A percentile compares a stretch with the other conserved stretches of the same genome.
These are phyloP conservation scores for Thryonomys swinderianus DNA, from an alignment of 2,113 vertebrate species.

Conservation along the genomic window DNA sequence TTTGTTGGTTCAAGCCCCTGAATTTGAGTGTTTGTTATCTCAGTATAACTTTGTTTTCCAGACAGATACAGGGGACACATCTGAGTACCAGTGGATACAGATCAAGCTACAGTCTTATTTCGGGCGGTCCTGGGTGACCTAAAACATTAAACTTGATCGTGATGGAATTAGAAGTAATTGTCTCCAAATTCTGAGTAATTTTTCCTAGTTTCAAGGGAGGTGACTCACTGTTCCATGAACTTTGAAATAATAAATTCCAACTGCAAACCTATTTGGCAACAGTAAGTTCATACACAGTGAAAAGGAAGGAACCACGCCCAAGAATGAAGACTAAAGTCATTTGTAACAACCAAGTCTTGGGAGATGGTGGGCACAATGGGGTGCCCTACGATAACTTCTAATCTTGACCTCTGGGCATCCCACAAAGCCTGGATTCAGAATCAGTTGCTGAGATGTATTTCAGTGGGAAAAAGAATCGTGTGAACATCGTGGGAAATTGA, in stretches of 20 bases:
- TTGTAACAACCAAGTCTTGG: background rate
- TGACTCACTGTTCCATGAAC: background rate
- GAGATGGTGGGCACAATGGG: background rate
- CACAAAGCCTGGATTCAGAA: background rate
- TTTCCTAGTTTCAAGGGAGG: background rate
- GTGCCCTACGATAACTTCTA: background rate
- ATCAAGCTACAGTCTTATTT: background rate
- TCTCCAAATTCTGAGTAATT: background rate
- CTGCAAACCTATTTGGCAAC: background rate
- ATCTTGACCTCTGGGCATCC: slow-evolving; percentile 15
- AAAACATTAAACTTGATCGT: background rate
- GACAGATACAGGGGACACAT: background rate
- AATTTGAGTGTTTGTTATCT: slow-evolving; percentile 7
- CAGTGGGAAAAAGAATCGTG: background rate
- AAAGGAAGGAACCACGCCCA: background rate
- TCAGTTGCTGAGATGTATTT: background rate
- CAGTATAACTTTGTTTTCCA: background rate
- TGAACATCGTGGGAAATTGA: background rate
- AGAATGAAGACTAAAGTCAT: background rate
- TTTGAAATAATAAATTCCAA: slow-evolving; percentile 17
- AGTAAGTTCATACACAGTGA: background rate
- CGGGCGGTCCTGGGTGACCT: background rate
- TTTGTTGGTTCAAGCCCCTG: background rate
- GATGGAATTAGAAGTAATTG: background rate
- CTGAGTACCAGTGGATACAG: background rate